Evolutionary conservation across 2,888 invertebrate species (phyloP).

Genomic region (Dolomedes plantarius): DNA sequence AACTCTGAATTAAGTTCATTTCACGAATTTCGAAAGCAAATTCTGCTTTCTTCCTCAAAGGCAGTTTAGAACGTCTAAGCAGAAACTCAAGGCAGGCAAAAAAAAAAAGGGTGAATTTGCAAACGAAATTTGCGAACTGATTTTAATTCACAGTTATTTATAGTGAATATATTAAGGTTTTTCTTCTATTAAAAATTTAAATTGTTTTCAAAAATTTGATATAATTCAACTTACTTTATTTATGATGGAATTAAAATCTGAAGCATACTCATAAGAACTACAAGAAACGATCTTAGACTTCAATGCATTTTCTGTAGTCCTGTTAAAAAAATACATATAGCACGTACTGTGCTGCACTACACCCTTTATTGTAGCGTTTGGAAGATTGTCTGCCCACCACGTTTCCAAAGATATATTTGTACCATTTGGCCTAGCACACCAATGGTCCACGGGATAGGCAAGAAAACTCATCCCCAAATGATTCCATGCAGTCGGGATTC

Average conservation of each 20-base stretch:
- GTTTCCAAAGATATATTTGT: constrained; percentile 6
- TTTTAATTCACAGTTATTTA: no score
- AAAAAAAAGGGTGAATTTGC: no score
- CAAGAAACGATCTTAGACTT: not conserved
- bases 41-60: no score
- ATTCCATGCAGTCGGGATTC: constrained; percentile 3
- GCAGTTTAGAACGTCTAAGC: no score
- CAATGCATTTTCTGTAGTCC: not conserved
- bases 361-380: constrained; percentile 10
- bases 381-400: constrained; percentile 24
- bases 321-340: constrained; percentile 9
- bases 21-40: no score
- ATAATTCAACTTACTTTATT: constrained; percentile 27
- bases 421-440: constrained; percentile 17
- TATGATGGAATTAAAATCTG: not conserved
- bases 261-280: not conserved
- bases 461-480: constrained; percentile 25
- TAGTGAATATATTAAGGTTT: no score
- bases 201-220: no score
- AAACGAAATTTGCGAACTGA: no score
- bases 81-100: no score
- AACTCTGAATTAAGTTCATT: no score
- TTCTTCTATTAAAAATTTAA: no score
- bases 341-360: constrained; percentile 17
- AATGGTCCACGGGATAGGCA: constrained; percentile 17